Evolutionary conservation across 2,888 invertebrate species (phyloP).

Genomic region (Horisme vitalbata): DNA sequence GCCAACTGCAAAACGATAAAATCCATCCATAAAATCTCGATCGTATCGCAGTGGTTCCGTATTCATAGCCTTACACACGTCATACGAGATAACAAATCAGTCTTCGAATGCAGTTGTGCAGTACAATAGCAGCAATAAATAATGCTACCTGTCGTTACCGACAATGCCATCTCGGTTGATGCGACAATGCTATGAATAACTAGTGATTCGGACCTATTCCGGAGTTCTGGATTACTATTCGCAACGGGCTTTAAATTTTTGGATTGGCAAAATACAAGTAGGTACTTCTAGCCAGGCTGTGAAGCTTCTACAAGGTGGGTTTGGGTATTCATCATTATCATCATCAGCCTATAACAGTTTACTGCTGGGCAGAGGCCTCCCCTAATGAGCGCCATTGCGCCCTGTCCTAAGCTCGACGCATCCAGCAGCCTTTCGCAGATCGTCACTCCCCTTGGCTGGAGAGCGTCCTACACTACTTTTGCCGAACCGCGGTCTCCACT

Average conservation of each 20-base stretch:
- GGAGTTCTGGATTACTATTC: constrained; percentile 24
- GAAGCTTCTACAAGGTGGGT: too few relatives aligned
- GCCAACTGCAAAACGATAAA: constrained; percentile 7
- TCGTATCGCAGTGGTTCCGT: constrained; percentile 2
- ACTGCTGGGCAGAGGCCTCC: too few relatives aligned
- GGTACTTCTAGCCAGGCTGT: too few relatives aligned
- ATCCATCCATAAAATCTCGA: constrained; percentile 7
- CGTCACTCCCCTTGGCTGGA: too few relatives aligned
- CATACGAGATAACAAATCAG: constrained; percentile 32
- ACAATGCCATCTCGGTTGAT: constrained; percentile 36
- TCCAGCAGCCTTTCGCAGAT: too few relatives aligned
- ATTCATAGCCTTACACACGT: constrained; percentile 31
- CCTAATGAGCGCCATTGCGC: too few relatives aligned
- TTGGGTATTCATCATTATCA: too few relatives aligned
- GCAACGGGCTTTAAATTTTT: constrained; percentile 22
- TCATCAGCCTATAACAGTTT: too few relatives aligned
- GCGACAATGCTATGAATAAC: constrained; percentile 37
- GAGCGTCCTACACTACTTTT: too few relatives aligned
- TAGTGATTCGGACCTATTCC: constrained; percentile 28
- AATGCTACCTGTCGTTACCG: constrained; percentile 39
- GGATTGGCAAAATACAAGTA: too few relatives aligned
- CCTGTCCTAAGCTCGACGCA: too few relatives aligned
- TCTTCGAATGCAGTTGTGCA: constrained; percentile 23
- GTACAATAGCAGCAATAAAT: constrained; percentile 36
- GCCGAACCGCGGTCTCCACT: too few relatives aligned